Conservation (phyloP, 1,140 invertebrate genomes). For the Tetramorium parvispinum region DNA sequence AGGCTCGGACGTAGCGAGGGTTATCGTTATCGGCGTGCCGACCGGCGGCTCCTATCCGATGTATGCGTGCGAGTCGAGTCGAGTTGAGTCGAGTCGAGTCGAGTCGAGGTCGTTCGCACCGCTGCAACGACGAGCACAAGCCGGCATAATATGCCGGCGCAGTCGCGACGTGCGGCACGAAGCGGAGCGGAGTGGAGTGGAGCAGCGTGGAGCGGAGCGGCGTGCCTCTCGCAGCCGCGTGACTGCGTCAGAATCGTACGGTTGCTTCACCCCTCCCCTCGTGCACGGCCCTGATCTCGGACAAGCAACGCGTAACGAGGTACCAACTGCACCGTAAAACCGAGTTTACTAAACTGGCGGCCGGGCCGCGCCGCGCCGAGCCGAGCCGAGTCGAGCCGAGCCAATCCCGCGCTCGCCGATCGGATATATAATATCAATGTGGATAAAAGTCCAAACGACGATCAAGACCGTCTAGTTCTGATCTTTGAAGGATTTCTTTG, state of each 20-base stretch:
- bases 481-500: not conserved
- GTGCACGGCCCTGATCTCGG: conserved; percentile 67
- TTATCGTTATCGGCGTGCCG: conserved; percentile 47
- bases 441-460: not conserved
- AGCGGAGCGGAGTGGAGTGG: not conserved
- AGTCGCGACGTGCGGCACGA: conserved; percentile 7
- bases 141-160: conserved; percentile 49
- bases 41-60: conserved; percentile 7
- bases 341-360: conserved; percentile 65
- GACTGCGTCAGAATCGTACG: conserved; percentile 51
- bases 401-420: not conserved
- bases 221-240: conserved; percentile 55
- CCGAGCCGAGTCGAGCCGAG: not conserved
- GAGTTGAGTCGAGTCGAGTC: conserved; percentile 40
- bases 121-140: conserved; percentile 44
- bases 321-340: conserved; percentile 70
- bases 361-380: not conserved
- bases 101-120: conserved; percentile 71
- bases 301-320: conserved; percentile 74
- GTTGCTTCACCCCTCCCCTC: conserved; percentile 6
- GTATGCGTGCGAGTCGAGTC: conserved; percentile 23
- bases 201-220: not conserved
- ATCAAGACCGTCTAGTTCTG: not conserved
- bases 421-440: not conserved
- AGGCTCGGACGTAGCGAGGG: not conserved